Evolutionary conservation across 92 coral and sea anemone species (phyloP).

Genomic region (Epizoanthus illoricatus): DNA sequence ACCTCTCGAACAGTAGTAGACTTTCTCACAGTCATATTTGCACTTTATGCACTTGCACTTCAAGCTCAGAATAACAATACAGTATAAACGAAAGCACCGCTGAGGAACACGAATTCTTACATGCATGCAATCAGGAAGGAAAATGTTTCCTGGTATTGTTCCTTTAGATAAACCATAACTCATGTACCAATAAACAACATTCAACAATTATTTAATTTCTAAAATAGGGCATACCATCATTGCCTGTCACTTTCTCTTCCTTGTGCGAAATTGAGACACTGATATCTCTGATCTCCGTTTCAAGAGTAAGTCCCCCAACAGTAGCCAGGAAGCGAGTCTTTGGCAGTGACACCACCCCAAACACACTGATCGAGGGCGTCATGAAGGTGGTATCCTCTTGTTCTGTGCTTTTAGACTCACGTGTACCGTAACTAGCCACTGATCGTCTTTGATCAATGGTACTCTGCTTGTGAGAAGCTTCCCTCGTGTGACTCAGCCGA

Average conservation of each 20-base stretch:
- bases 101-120: too few relatives aligned
- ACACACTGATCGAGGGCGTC: constrained; percentile 67
- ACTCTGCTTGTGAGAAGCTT: constrained; percentile 49
- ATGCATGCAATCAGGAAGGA: too few relatives aligned
- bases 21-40: too few relatives aligned
- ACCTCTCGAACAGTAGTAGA: too few relatives aligned
- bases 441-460: constrained; percentile 60
- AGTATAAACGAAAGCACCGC: too few relatives aligned
- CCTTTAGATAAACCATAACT: too few relatives aligned
- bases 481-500: constrained; percentile 44
- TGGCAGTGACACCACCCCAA: constrained; percentile 82
- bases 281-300: constrained; percentile 85
- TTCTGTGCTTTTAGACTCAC: constrained; percentile 48
- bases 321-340: constrained; percentile 83
- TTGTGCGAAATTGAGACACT: constrained; percentile 66
- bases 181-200: neutral
- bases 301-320: constrained; percentile 87
- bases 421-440: constrained; percentile 59
- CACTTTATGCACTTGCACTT: too few relatives aligned
- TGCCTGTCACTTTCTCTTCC: constrained; percentile 59
- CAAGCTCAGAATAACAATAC: too few relatives aligned
- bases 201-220: too few relatives aligned
- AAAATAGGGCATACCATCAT: constrained; percentile 48
- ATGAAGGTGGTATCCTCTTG: constrained; percentile 55
- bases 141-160: too few relatives aligned